These are phyloP conservation scores for Geotrupes spiniger DNA, from an alignment of 2,888 invertebrate genomes.

Conservation along the genomic window DNA sequence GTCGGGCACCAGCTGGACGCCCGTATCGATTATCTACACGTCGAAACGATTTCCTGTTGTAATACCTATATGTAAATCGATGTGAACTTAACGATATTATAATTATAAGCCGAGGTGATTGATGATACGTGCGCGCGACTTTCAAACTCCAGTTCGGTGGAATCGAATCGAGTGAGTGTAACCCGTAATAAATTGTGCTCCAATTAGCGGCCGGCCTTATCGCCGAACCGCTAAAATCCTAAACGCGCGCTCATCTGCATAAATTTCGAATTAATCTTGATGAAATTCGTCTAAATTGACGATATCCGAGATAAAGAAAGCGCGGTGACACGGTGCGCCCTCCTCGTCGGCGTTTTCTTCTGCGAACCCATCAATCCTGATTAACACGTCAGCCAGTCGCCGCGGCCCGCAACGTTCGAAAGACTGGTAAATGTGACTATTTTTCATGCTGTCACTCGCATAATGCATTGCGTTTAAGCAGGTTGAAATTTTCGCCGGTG, in stretches of 20 bases:
- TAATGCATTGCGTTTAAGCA: conserved; percentile 39
- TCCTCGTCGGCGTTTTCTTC: conserved; percentile 15
- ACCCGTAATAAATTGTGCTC: conserved; percentile 34
- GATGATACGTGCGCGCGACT: conserved; percentile 29
- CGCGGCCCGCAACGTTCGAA: conserved; percentile 31
- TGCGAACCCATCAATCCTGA: conserved; percentile 41
- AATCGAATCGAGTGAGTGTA: conserved; percentile 18
- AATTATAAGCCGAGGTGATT: conserved; percentile 39
- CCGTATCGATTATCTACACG: conserved; percentile 31
- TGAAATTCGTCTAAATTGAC: conserved; percentile 12
- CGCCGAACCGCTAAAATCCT: conserved; percentile 29
- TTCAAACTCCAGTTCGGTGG: conserved; percentile 13
- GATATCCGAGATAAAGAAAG: conserved; percentile 8
- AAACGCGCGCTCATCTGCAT: conserved; percentile 35
- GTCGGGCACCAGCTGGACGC: conserved; percentile 29
- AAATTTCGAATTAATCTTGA: conserved; percentile 35
- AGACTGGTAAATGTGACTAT: conserved; percentile 40
- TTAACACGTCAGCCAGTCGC: conserved; percentile 38
- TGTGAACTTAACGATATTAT: conserved; percentile 42
- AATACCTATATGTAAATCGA: conserved; percentile 38
- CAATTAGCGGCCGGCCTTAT: conserved; percentile 35
- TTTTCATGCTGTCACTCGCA: conserved; percentile 44
- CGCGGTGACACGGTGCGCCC: conserved; percentile 13
- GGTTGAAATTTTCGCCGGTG: conserved; percentile 30
- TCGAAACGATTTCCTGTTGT: conserved; percentile 32